Evolutionary conservation across 2,888 invertebrate species (phyloP), one percentile per base, ranked within the genome.

Genomic region (Apodemia duryi): DNA sequence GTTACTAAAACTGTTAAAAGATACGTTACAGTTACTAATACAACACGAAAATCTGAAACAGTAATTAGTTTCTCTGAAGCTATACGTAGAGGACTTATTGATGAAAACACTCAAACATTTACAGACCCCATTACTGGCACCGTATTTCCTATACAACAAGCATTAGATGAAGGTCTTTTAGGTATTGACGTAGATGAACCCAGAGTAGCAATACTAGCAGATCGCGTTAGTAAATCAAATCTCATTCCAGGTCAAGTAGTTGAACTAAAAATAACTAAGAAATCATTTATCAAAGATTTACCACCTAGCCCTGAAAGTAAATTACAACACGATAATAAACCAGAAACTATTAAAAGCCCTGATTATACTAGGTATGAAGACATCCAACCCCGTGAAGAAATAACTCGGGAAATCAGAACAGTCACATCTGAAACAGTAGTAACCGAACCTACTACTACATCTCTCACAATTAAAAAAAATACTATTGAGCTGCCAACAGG

Each of bases 1-100:
- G 96, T 97, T 43, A 97, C 97, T 6, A 96, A 96, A 82, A 95
- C 97, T 63, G 95, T 97, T 49, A 96, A 96, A 81, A 93, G 96
- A 32, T 95, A 97, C 78, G 96, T 97, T 2, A 96, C 96, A 0
- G 94, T 96, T 32, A 94, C 95, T 21, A 95, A 95, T 62, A 81
- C 90, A 38, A 87, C 93, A 13, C 92, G 94, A 73, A 92, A 92
- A 74, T 87, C 92, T 63, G 93, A 93, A 71, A 93, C 93, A 46
- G 89, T 93, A 64, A 93, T 97, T 63, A 95, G 96, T 0, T 96
- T 97, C 72, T 94, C 95, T 2, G 97, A 97, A 81, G 97, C 97
- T 2, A 91, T 97, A 62, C 93, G 93, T 67, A 94, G 94, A 73
- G 97, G 97, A 66, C 93, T 97, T 63, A 96, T 98, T 69, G 95